Base-by-base conservation (phyloP, 2,888 invertebrate genomes). In the Parnassius apollo region DNA sequence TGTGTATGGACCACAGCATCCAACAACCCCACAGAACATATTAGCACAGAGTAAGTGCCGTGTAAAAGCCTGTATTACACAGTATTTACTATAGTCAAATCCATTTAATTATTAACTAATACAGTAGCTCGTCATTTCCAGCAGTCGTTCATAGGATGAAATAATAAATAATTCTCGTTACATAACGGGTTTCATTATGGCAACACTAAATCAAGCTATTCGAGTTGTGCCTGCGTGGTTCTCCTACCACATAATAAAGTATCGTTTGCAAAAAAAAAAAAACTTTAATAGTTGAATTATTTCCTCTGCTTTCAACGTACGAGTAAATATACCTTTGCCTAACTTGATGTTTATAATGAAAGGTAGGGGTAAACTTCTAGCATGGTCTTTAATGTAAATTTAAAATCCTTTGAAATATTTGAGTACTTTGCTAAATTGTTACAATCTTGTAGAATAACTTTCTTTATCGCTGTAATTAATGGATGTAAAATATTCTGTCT, bases 131-230 rank as follows among this genome's bases (percentile, higher is more conserved):
- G 79, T 80, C 81, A 80, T 80, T 82, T 77, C 78, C 77, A 71
- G 67, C 72, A 75, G 78, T 81, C 75, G 84, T 82, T 81, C 81
- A 71, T 77, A 73, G 81, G 84, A 84, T 84, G 82, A 87, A 88
- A 89, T 88, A 89, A 90, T 90, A 88, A 90, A 90, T 90, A 89
- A 88, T 88, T 82, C 86, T 82, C 85, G 87, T 89, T 88, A 88
- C 81, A 83, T 85, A 90, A 91, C 89, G 87, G 88, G 91, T 91
- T 90, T 87, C 88, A 91, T 91, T 90, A 90, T 84, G 85, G 79
- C 82, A 75, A 85, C 81, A 83, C 84, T 90, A 89, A 87, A 90
- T 90, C 89, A 90, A 85, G 78, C 86, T 83, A 82, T 83, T 86
- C 81, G 82, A 81, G 87, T 86, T 85, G 87, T 85, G 82, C 83